Percentiles rank a stretch among this genome's conserved stretches.
Conservation (phyloP, 2,888 invertebrate species). For the Napeogenes inachia region DNA sequence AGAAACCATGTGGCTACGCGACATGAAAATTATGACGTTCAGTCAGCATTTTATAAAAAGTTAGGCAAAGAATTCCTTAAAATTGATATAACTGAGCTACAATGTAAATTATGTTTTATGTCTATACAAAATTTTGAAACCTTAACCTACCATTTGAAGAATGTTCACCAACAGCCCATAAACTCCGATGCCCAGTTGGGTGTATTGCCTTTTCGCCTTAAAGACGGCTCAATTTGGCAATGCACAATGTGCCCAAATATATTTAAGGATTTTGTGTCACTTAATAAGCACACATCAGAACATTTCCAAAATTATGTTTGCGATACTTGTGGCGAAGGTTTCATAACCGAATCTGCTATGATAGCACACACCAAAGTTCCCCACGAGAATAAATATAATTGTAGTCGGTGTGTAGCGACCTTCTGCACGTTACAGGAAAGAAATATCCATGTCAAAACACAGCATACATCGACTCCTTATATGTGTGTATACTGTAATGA, state of each 20-base stretch:
- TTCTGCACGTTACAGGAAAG: conserved; percentile 63
- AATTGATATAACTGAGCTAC: conserved; percentile 66
- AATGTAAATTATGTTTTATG: conserved; percentile 66
- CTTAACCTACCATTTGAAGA: conserved; percentile 60
- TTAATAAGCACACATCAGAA: conserved; percentile 66
- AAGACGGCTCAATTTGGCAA: conserved; percentile 64
- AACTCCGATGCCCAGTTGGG: conserved; percentile 62
- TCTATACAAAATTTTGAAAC: conserved; percentile 54
- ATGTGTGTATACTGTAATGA: conserved; percentile 67
- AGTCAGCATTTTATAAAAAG: conserved; percentile 67
- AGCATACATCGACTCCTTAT: conserved; percentile 64
- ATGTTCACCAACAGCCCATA: conserved; percentile 62
- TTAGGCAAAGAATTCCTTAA: conserved; percentile 67
- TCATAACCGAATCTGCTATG: conserved; percentile 69
- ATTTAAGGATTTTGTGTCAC: conserved; percentile 63
- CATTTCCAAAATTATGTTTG: conserved; percentile 72
- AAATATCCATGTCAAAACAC: conserved; percentile 63
- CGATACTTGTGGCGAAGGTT: conserved; percentile 69
- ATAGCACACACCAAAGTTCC: conserved; percentile 67
- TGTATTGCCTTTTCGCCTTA: conserved; percentile 60
- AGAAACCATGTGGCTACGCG: conserved; percentile 55
- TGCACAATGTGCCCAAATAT: conserved; percentile 67
- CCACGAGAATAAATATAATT: conserved; percentile 67
- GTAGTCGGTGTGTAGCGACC: conserved; percentile 65
- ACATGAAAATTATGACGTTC: conserved; percentile 63